Conservation (phyloP, 2,888 invertebrate genomes). For the Molorchus minor region DNA sequence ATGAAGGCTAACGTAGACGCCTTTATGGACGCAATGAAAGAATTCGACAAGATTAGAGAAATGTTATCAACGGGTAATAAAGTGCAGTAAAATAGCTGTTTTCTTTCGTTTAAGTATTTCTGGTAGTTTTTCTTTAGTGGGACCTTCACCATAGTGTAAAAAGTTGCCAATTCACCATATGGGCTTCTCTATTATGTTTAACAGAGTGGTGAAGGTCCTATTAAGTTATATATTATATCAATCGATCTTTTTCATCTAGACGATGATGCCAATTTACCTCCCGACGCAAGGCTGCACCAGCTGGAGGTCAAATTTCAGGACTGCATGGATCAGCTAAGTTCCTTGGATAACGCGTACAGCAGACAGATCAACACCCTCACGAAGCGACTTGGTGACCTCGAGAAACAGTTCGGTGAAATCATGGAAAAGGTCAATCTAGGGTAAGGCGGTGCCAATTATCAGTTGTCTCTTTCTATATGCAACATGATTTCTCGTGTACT, state of each 20-base stretch:
- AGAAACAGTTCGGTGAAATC: constrained; percentile 59
- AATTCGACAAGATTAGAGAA: constrained; percentile 38
- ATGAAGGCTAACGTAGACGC: not conserved
- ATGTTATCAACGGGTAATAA: constrained; percentile 13
- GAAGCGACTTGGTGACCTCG: constrained; percentile 64
- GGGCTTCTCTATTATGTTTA: too few species aligned
- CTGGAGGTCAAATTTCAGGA: constrained; percentile 50
- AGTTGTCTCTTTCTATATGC: not conserved
- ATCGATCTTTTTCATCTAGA: not conserved
- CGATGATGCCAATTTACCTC: constrained; percentile 20
- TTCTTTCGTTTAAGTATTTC: too few species aligned
- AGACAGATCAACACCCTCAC: constrained; percentile 64
- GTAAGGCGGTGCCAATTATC: constrained; percentile 24
- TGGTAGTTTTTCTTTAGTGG: too few species aligned
- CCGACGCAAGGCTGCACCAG: constrained; percentile 32
- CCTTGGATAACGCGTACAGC: constrained; percentile 56
- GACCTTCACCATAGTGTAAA: too few species aligned
- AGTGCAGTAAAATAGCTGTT: too few species aligned
- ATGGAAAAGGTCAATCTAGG: constrained; percentile 45
- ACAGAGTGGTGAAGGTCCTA: too few species aligned
- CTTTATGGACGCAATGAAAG: constrained; percentile 29
- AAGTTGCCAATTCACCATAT: too few species aligned
- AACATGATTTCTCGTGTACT: constrained; percentile 36
- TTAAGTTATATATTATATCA: too few species aligned
- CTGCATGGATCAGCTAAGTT: constrained; percentile 51